Percentiles rank a stretch among this genome's conserved stretches.
phyloP scores from a whole-genome alignment of 2,113 vertebrate species.

The Rhipidura dahli region DNA sequence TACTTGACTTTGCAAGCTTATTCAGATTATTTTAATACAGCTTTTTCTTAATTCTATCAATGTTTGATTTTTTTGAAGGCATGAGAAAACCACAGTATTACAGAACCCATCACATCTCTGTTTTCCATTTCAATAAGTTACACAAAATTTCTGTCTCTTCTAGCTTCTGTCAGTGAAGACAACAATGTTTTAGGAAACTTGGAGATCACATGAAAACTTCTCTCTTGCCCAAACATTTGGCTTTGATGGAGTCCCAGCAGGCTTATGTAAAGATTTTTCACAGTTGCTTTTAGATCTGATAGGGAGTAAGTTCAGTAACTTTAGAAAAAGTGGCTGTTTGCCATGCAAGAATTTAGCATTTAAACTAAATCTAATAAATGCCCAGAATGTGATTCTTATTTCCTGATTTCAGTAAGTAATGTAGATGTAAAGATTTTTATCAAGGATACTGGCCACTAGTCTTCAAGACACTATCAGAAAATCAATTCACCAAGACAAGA shows the following conservation, averaged over 20 bases:
- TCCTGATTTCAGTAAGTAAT: conserved; percentile 55
- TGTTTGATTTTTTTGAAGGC: background rate
- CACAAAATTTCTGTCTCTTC: background rate
- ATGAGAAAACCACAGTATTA: background rate
- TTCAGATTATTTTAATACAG: background rate
- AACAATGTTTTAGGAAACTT: background rate
- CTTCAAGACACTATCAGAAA: conserved; percentile 66
- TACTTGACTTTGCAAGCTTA: background rate
- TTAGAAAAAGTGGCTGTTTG: conserved; percentile 1
- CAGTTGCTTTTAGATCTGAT: conserved; percentile 16
- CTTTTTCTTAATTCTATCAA: background rate
- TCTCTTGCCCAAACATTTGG: background rate
- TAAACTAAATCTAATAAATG: conserved; percentile 48
- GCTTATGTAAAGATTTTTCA: conserved; percentile 13
- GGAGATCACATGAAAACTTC: background rate
- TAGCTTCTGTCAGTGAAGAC: background rate
- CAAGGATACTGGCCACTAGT: background rate
- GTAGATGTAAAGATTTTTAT: conserved; percentile 65
- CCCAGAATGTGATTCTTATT: background rate
- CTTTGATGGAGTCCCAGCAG: background rate
- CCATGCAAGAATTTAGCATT: conserved; percentile 38
- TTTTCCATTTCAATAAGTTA: conserved; percentile 3
- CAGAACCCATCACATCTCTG: background rate
- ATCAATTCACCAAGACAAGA: conserved; percentile 65
- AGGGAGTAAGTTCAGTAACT: conserved; percentile 21